These are phyloP conservation scores for Iguana delicatissima DNA, from an alignment of 2,797 vertebrate species.

Conservation along the genomic window DNA sequence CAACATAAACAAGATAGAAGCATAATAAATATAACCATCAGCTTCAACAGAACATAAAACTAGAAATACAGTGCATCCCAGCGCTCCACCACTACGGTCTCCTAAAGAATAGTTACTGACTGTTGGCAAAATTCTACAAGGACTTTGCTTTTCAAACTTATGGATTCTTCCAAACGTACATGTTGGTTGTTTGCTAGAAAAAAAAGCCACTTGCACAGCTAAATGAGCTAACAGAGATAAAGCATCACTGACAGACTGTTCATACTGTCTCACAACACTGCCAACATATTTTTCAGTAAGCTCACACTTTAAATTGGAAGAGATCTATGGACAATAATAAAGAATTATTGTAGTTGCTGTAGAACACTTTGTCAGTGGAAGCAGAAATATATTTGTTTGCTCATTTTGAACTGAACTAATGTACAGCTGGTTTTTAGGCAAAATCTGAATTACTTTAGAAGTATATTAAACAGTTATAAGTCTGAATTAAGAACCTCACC, in stretches of 20 bases:
- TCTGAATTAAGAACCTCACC: not conserved
- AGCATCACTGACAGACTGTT: not conserved
- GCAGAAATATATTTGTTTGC: not conserved
- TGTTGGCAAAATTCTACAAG: no score
- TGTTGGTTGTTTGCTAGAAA: not conserved
- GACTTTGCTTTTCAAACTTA: no score
- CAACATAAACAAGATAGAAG: not conserved
- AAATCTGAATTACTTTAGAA: not conserved
- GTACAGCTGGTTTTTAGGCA: not conserved
- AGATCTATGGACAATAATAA: no score
- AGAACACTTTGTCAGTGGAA: not conserved
- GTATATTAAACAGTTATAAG: not conserved
- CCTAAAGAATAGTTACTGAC: not conserved
- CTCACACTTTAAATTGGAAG: no score
- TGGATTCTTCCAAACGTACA: no score
- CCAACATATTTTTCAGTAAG: no score
- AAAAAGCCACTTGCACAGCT: not conserved
- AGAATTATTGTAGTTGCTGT: not conserved
- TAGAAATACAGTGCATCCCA: not conserved
- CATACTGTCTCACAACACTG: not conserved
- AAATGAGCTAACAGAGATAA: not conserved
- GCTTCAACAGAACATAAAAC: not conserved
- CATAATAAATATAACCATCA: not conserved
- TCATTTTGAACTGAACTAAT: not conserved
- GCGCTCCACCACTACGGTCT: not conserved